Percentiles rank a stretch among this genome's conserved stretches.
Evolutionary conservation across 2,113 vertebrate species (phyloP).

Genomic region (Nasalis larvatus): DNA sequence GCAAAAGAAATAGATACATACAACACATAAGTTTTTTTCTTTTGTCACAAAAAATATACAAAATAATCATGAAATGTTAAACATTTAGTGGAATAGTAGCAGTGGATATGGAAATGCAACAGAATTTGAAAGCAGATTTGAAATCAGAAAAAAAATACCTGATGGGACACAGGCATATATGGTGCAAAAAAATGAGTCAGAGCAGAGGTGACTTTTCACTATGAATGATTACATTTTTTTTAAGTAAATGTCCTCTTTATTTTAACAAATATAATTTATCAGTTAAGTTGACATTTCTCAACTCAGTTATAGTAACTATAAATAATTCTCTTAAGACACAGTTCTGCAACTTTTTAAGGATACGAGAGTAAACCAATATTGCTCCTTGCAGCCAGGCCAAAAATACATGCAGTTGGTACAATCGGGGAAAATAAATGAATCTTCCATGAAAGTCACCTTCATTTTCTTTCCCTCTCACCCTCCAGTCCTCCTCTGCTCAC

Average conservation of each 20-base stretch:
- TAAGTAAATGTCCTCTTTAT: constrained; percentile 89
- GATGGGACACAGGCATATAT: no score
- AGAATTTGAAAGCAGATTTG: background rate
- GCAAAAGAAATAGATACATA: background rate
- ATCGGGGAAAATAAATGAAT: constrained; percentile 42
- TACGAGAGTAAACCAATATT: constrained; percentile 82
- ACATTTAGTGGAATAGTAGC: background rate
- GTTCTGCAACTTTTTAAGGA: constrained; percentile 77
- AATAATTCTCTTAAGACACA: constrained; percentile 86
- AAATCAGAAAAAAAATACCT: background rate
- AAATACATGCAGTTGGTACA: constrained; percentile 77
- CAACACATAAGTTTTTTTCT: background rate
- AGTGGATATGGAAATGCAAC: background rate
- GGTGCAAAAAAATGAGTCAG: background rate
- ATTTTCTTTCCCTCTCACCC: background rate
- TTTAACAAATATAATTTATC: constrained; percentile 91
- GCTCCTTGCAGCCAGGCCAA: constrained; percentile 78
- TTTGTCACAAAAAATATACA: background rate
- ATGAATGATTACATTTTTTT: background rate
- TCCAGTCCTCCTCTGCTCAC: background rate
- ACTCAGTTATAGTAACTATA: constrained; percentile 86
- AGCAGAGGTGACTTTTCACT: background rate
- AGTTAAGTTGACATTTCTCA: constrained; percentile 83
- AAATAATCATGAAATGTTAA: background rate
- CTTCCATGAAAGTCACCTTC: background rate